A percentile compares a stretch with the other conserved stretches of the same genome.
phyloP scores from a whole-genome alignment of 2,888 invertebrate genomes.

The Carcina quercana region DNA sequence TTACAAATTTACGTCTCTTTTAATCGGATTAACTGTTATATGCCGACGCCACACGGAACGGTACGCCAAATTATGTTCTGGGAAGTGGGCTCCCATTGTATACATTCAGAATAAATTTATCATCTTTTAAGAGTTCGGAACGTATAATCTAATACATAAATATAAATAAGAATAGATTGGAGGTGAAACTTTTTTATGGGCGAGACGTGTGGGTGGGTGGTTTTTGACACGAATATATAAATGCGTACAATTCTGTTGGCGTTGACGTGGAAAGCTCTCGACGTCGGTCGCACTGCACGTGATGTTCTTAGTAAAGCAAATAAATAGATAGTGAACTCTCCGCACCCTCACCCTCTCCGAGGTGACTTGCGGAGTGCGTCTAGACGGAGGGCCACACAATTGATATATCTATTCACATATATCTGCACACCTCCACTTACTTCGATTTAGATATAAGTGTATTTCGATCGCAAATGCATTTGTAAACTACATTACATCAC shows the following conservation, averaged over 20 bases:
- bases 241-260: conserved; percentile 11
- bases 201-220: too few species aligned
- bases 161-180: too few species aligned
- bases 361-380: conserved; percentile 64
- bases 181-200: too few species aligned
- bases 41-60: conserved; percentile 51
- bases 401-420: conserved; percentile 13
- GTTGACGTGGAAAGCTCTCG: conserved; percentile 33
- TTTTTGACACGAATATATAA: too few species aligned
- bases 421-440: conserved; percentile 9
- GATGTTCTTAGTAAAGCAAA: conserved; percentile 59
- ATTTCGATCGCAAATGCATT: too few species aligned
- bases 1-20: conserved; percentile 43
- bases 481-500: too few species aligned
- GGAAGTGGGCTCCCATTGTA: conserved; percentile 64
- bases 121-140: too few species aligned
- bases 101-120: conserved; percentile 33
- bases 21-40: conserved; percentile 53
- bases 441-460: conserved; percentile 9
- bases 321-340: conserved; percentile 61
- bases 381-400: conserved; percentile 63
- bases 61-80: conserved; percentile 67
- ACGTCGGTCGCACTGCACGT: conserved; percentile 55
- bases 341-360: conserved; percentile 50
- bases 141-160: too few species aligned